These are phyloP conservation scores for Megastigmus dorsalis DNA, from an alignment of 2,888 invertebrate species.

Conservation along the genomic window DNA sequence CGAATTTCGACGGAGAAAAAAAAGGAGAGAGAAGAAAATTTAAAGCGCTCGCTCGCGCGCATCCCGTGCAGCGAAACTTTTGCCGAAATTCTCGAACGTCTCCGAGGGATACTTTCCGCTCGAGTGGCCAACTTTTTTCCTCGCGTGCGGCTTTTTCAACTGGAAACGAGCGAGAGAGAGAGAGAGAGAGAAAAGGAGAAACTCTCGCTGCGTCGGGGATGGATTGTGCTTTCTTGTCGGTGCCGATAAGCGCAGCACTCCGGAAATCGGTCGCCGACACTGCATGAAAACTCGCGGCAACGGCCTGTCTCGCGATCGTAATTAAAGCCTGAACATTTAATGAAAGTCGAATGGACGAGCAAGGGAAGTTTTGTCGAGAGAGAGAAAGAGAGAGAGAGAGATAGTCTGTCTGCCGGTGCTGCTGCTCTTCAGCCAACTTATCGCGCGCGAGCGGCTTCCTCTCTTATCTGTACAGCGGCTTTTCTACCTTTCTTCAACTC, in stretches of 20 bases:
- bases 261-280: slow-evolving; percentile 37
- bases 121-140: slow-evolving; percentile 18
- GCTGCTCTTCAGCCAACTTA: slow-evolving; percentile 37
- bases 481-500: background rate
- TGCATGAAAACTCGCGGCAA: too few species aligned
- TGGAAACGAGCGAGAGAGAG: too few species aligned
- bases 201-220: too few species aligned
- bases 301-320: slow-evolving; percentile 49
- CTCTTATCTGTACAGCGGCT: background rate
- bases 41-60: too few species aligned
- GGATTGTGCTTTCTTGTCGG: background rate
- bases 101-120: background rate
- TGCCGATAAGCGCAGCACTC: slow-evolving; percentile 17
- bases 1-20: too few species aligned
- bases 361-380: slow-evolving; percentile 7
- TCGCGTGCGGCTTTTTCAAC: background rate
- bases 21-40: too few species aligned
- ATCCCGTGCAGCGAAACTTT: too few species aligned
- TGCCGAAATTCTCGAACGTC: background rate
- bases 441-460: slow-evolving; percentile 2
- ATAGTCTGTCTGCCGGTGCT: too few species aligned
- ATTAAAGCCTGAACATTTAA: slow-evolving; percentile 59
- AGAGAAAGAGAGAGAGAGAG: too few species aligned
- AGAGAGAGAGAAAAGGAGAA: background rate
- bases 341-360: slow-evolving; percentile 51